Evolutionary conservation across 2,888 invertebrate genomes (phyloP).

Genomic region (Hanleya hanleyi): DNA sequence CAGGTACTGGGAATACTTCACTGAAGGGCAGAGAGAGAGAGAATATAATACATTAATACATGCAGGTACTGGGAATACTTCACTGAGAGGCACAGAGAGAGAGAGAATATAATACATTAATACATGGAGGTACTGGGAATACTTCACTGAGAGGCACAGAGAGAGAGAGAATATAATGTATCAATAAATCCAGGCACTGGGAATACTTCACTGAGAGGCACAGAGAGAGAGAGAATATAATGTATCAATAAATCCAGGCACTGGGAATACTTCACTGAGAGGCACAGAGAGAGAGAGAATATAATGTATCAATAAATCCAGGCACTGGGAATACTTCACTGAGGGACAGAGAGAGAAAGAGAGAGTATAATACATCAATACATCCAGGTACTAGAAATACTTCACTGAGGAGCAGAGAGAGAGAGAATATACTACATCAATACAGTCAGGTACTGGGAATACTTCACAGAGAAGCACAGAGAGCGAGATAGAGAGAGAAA

Average conservation of each 20-base stretch:
- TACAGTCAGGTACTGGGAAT: conserved; percentile 68
- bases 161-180: background rate
- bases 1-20: conserved; percentile 69
- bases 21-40: conserved; percentile 42
- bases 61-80: conserved; percentile 68
- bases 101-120: background rate
- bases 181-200: no score
- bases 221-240: background rate
- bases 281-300: no score
- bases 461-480: conserved; percentile 66
- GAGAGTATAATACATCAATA: no score
- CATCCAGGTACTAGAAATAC: no score
- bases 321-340: conserved; percentile 4
- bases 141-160: conserved; percentile 60
- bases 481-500: no score
- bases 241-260: no score
- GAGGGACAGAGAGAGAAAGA: background rate
- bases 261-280: no score
- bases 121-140: conserved; percentile 68
- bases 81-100: conserved; percentile 52
- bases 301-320: no score
- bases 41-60: no score
- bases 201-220: conserved; percentile 67
- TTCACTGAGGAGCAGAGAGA: conserved; percentile 52
- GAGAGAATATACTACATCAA: background rate